Evolutionary conservation across 2,113 vertebrate species (phyloP).

Genomic region (Alaudala cheleensis): DNA sequence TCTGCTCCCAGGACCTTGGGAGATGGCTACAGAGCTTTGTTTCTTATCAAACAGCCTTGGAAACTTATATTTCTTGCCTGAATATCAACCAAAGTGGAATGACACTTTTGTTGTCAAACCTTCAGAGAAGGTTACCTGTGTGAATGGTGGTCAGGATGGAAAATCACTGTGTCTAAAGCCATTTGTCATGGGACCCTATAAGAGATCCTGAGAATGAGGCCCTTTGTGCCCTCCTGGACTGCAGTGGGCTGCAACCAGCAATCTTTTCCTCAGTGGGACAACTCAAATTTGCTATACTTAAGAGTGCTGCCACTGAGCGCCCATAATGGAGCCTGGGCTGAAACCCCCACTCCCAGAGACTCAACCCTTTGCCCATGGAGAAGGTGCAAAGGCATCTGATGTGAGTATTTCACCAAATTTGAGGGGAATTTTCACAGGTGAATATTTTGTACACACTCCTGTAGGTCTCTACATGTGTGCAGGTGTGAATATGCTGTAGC

Average conservation of each 20-base stretch:
- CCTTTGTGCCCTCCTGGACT: neutral
- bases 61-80: neutral
- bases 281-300: accelerated
- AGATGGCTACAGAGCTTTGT: neutral
- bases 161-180: neutral
- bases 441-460: no score
- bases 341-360: neutral
- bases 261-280: neutral
- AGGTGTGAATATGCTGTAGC: neutral
- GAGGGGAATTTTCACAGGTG: neutral
- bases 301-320: accelerated
- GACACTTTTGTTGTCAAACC: neutral
- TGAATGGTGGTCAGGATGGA: neutral
- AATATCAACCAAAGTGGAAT: neutral
- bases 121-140: accelerated
- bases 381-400: neutral
- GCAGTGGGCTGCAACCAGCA: neutral
- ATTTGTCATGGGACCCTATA: neutral
- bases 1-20: neutral
- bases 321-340: neutral
- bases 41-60: neutral
- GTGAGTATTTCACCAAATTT: neutral
- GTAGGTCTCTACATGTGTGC: neutral
- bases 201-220: neutral
- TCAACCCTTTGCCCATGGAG: neutral